Base-by-base conservation (phyloP, 64 coral and sea anemone genomes). In the Stylophora pistillata region DNA sequence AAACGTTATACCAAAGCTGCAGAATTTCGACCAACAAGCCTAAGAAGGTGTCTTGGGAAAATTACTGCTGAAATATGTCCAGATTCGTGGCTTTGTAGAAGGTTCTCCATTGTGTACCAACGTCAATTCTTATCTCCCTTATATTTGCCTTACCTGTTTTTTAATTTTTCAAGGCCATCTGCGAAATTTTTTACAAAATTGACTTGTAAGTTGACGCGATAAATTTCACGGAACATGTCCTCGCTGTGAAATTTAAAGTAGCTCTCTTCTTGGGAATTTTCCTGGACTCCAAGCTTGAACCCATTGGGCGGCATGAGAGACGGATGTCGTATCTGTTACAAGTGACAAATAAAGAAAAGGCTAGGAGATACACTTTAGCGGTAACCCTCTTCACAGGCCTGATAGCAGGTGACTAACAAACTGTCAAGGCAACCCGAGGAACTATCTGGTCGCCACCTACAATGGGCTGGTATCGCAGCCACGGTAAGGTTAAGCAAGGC, bases 211-310 rank as follows among this genome's bases (percentile, higher is more conserved):
- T 87, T 93, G 64, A 88, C n/a, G 12, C 81, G 66, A 62, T 88
- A 93, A 16, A 93, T 61, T 15, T 79, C 74, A 17, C 69, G 85
- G 11, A 93, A 86, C 15, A 85, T 47, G 20, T 54, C 79, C 30
- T 93, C 68, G 26, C 58, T 93, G 55, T 93, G 91, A 47, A 71
- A 73, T 47, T 93, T 87, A 65, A 93, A 93, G 76, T 87, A 93
- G 53, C 65, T 64, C 60, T 80, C 91, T 11, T 93, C 91, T 12
- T 70, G 53, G 3, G 91, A 88, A 13, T 69, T 85, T 20, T 72
- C 61, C 14, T 81, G 52, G 14, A 93, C 54, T 52, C 91, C 91
- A 17, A 93, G 55, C 18, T 70, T 85, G n/a, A 93, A 93, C 9
- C 91, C 91, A 17, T 73, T n/a, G 2, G 91, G 91, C 14, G 91